These are phyloP conservation scores for Dinoponera quadriceps DNA, from an alignment of 1,140 invertebrate genomes.

Conservation along the genomic window DNA sequence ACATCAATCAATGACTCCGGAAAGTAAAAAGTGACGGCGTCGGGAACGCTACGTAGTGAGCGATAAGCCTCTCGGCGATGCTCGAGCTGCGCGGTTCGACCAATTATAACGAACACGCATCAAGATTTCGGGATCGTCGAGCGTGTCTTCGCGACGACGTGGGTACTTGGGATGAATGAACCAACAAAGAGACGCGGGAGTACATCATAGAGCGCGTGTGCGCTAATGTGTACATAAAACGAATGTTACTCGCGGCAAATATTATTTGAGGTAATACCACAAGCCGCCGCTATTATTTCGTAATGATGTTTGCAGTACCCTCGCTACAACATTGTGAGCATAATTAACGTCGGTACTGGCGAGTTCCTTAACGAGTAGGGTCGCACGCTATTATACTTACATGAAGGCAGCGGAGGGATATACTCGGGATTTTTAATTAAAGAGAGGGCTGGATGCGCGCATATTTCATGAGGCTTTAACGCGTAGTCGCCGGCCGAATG, in stretches of 20 bases:
- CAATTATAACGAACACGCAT: background rate
- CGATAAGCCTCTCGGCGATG: background rate
- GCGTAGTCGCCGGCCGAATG: background rate
- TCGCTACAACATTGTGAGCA: conserved; percentile 69
- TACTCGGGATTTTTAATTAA: conserved; percentile 77
- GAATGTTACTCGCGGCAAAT: background rate
- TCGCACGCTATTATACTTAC: conserved; percentile 73
- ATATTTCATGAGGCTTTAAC: conserved; percentile 36
- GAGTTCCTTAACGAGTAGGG: conserved; percentile 66
- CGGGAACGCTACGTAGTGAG: background rate
- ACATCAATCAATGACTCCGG: conserved; percentile 25
- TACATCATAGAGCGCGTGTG: background rate
- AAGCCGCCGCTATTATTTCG: conserved; percentile 32
- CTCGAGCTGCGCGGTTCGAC: background rate
- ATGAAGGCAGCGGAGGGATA: conserved; percentile 57
- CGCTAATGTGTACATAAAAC: too few species aligned
- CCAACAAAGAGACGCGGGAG: background rate
- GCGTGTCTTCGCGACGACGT: too few species aligned
- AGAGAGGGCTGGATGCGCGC: conserved; percentile 35
- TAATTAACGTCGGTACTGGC: conserved; percentile 75
- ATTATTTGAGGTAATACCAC: background rate
- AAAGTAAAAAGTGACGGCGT: background rate
- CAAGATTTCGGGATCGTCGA: background rate
- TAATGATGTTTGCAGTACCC: conserved; percentile 76
- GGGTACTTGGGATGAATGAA: background rate